phyloP scores from a whole-genome alignment of 2,888 invertebrate species.

The Drosophila leonis region DNA sequence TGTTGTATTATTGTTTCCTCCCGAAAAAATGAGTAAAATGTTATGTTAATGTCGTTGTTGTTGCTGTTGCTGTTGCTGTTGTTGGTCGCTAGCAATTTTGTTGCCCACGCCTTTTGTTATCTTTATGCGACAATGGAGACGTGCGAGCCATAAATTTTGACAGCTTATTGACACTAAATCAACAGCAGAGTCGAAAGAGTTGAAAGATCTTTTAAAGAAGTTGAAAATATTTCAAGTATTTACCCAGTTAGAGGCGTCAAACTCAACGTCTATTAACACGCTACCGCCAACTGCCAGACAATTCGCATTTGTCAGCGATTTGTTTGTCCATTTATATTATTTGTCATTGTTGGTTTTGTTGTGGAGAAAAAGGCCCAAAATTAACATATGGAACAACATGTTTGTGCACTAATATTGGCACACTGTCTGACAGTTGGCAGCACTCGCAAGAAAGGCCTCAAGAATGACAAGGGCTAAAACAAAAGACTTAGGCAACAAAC shows the following conservation, averaged over 20 bases:
- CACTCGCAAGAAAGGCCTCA: not conserved
- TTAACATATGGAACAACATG: conserved; percentile 21
- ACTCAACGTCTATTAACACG: conserved; percentile 63
- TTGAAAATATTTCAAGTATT: conserved; percentile 44
- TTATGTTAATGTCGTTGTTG: conserved; percentile 65
- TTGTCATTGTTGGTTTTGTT: conserved; percentile 7
- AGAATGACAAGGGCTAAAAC: conserved; percentile 36
- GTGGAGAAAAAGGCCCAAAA: not conserved
- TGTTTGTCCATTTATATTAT: conserved; percentile 32
- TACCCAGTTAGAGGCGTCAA: conserved; percentile 44
- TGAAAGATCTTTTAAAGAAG: conserved; percentile 21
- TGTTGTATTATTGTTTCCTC: conserved; percentile 8
- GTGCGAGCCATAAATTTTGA: conserved; percentile 73
- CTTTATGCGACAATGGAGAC: conserved; percentile 57
- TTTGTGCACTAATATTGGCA: conserved; percentile 15
- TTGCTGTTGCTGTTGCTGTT: conserved; percentile 15
- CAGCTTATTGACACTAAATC: conserved; percentile 79
- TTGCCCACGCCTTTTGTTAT: conserved; percentile 60
- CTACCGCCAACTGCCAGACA: conserved; percentile 60
- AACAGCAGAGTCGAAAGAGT: conserved; percentile 19
- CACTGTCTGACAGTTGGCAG: conserved; percentile 10
- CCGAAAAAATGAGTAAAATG: conserved; percentile 38
- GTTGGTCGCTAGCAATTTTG: conserved; percentile 28
- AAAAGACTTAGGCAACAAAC: conserved; percentile 74
- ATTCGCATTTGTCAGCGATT: conserved; percentile 39